Percentiles rank a stretch among this genome's conserved stretches.
These are phyloP conservation scores for Cheilosia variabilis DNA, from an alignment of 2,888 invertebrate genomes.

Conservation along the genomic window DNA sequence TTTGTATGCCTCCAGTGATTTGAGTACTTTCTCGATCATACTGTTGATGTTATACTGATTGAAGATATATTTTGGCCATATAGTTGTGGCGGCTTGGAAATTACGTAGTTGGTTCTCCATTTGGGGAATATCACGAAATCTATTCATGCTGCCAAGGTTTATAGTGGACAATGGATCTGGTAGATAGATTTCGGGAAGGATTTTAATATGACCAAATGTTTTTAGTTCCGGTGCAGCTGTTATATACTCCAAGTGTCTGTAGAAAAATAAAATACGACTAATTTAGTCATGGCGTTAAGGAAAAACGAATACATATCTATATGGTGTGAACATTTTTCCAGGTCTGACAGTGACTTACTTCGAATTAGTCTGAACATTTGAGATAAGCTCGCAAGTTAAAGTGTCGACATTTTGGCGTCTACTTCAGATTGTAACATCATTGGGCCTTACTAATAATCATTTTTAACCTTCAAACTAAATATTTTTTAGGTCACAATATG, in stretches of 20 bases:
- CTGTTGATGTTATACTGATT: slow-evolving; percentile 86
- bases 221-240: slow-evolving; percentile 82
- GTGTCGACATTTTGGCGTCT: too few relatives aligned
- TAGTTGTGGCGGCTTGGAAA: slow-evolving; percentile 85
- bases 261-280: not conserved
- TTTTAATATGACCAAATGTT: slow-evolving; percentile 86
- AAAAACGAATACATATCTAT: too few relatives aligned
- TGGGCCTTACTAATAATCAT: too few relatives aligned
- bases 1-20: slow-evolving; percentile 80
- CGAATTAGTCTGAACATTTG: too few relatives aligned
- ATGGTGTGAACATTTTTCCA: too few relatives aligned
- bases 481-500: too few relatives aligned
- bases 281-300: too few relatives aligned
- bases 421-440: too few relatives aligned
- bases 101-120: slow-evolving; percentile 80
- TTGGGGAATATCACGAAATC: slow-evolving; percentile 82
- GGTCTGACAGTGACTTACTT: too few relatives aligned
- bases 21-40: slow-evolving; percentile 83
- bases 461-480: too few relatives aligned
- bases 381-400: not conserved
- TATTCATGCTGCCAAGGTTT: slow-evolving; percentile 84
- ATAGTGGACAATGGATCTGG: slow-evolving; percentile 85
- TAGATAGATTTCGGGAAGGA: slow-evolving; percentile 88
- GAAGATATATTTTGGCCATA: slow-evolving; percentile 88
- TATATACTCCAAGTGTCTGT: slow-evolving; percentile 80